phyloP scores from a whole-genome alignment of 2,888 invertebrate genomes.

The Lepidocyrtoides sp. region DNA sequence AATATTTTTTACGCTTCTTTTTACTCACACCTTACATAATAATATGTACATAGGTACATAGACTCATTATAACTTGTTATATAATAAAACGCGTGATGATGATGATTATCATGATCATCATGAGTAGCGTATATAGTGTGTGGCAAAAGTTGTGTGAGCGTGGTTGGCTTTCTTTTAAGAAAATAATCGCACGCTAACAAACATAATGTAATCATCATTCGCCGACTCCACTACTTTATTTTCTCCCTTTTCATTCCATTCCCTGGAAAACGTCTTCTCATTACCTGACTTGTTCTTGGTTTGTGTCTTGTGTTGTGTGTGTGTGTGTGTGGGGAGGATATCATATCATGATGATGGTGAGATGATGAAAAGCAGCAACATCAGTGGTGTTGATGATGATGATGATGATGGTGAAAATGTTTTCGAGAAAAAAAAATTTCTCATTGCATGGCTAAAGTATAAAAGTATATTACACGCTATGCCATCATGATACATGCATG shows the following conservation, averaged over 20 bases:
- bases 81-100: neutral
- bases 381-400: neutral
- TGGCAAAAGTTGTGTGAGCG: neutral
- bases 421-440: too few species aligned
- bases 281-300: constrained; percentile 27
- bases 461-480: too few species aligned
- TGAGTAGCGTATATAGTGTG: constrained; percentile 17
- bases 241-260: neutral
- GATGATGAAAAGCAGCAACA: neutral
- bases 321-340: too few species aligned
- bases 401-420: constrained; percentile 11
- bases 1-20: neutral
- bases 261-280: constrained; percentile 11
- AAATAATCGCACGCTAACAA: constrained; percentile 38
- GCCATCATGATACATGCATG: too few species aligned
- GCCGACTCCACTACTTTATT: constrained; percentile 26
- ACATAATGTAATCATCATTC: constrained; percentile 54
- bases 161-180: constrained; percentile 40
- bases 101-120: neutral
- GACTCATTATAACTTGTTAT: neutral
- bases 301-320: too few species aligned
- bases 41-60: too few species aligned
- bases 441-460: neutral
- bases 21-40: neutral
- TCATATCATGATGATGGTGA: neutral